Evolutionary conservation across 2,888 invertebrate genomes (phyloP), one percentile per base, ranked within the genome.

Genomic region (Drosophila melanocephala): DNA sequence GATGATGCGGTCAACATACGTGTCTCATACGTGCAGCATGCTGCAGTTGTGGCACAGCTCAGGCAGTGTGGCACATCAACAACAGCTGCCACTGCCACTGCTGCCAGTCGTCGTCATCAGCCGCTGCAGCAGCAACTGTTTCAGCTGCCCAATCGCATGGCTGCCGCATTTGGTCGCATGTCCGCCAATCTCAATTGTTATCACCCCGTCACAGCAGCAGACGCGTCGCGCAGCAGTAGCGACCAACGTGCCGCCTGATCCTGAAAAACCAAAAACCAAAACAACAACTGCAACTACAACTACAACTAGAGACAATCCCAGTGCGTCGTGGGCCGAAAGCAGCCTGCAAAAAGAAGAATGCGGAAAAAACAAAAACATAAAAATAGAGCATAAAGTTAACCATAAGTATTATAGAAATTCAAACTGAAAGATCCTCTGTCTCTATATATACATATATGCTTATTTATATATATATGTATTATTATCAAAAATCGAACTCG

Each of bases 111-210:
- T 3, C 58, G 32, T 22, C 68, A 44, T 37, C 65, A 55, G 50
- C 73, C 76, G 42, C 67, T 85, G 16, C 90, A 87, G 26, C 75
- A 83, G 39, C 86, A 89, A 52, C 53, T 90, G 47, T 67, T 75
- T 14, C 75, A 82, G 26, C 42, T 90, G 58, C 81, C 91, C 22
- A 68, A 77, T 47, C 90, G 89, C 26, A 53, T 91, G 75, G 63
- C 72, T 6, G 80, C 77, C 12, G 82, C 87, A 16, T 55, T 91
- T 5, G 74, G 74, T 32, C 84, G 91, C 37, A 70, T 91, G 52
- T 85, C 91, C 33, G 81, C 89, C 55, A 90, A 86, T 81, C 73
- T 91, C n/a, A 91, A 90, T 51, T 91, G 91, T 56, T 91, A 91
- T 72, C 88, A 89, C 58, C 77, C 79, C 3, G 42, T 26, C 4